Evolutionary conservation across 2,797 vertebrate genomes (phyloP), one percentile per base, ranked within the genome.

Genomic region (Esox masquinongy): DNA sequence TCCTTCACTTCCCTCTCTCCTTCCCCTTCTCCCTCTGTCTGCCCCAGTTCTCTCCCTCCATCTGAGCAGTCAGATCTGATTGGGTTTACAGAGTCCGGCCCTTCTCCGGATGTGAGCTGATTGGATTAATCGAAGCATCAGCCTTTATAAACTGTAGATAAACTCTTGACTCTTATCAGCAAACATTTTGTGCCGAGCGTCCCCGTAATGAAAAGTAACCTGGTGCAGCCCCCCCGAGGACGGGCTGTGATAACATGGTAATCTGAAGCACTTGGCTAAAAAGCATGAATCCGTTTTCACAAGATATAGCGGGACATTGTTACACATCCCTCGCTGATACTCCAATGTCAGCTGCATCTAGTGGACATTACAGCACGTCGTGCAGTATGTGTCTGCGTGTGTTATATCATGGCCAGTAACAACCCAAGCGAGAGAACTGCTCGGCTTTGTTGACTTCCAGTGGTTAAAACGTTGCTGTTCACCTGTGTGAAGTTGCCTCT

Each of bases 91-190:
- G 77, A 88, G 82, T 84, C 82, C 79, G 56, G 80, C 63, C 24
- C 59, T 83, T 82, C 82, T 86, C 81, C 75, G 78, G 87, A 87
- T 91, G 84, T 82, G 80, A 70, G 53, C 77, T 84, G 82, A 87
- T 91, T 89, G 89, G 83, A 92, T 91, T 91, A 87, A 91, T 90
- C 84, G 81, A 51, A 80, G 86, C 69, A 56, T 83, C 69, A 17
- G 83, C 76, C 81, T 88, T 88, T 89, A 89, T 88, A 91, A 91
- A 92, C 87, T 88, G 87, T 87, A 88, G 85, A 92, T 91, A 89
- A 91, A 90, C 79, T 74, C 31, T 83, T 79, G 79, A 79, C 84
- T 87, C 87, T 90, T 90, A 91, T 91, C 89, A 91, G 89, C 88
- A 87, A 91, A 91, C 85, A 88, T 87, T 91, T 85, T 84, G 80